These are phyloP conservation scores for Elephas maximus DNA, from an alignment of 2,113 vertebrate species.

Conservation along the genomic window DNA sequence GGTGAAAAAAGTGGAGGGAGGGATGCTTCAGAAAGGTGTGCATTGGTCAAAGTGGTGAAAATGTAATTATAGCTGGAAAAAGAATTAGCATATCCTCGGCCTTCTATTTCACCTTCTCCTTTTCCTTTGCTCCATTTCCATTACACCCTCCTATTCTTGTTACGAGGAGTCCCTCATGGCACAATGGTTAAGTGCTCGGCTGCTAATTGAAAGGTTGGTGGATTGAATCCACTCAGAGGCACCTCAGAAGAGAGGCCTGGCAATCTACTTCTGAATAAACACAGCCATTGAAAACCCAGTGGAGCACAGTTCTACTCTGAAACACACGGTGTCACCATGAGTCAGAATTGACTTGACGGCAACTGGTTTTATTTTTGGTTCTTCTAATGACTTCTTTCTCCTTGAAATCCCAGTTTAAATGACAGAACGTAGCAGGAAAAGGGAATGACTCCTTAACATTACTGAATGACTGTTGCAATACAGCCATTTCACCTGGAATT, in stretches of 20 bases:
- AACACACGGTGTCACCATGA: not conserved
- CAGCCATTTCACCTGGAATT: not conserved
- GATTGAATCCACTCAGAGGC: not conserved
- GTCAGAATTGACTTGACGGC: not conserved
- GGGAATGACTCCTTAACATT: not conserved
- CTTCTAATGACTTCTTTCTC: not conserved
- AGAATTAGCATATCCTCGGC: not conserved
- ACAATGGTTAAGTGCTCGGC: not conserved
- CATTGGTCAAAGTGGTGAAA: not conserved
- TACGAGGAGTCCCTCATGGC: not conserved
- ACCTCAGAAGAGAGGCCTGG: not conserved
- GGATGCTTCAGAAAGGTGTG: not conserved
- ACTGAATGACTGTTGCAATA: not conserved
- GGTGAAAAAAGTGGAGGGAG: not conserved
- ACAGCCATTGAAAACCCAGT: not conserved
- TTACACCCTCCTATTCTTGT: not conserved
- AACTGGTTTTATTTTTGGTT: not conserved
- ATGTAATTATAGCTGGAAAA: not conserved
- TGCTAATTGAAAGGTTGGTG: too few species aligned
- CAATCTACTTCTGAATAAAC: not conserved
- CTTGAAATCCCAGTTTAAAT: not conserved
- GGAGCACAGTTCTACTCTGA: not conserved
- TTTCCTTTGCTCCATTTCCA: not conserved
- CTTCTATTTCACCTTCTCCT: not conserved
- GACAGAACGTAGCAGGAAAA: not conserved